phyloP scores from a whole-genome alignment of 2,888 invertebrate genomes.

The Buathra laborator region DNA sequence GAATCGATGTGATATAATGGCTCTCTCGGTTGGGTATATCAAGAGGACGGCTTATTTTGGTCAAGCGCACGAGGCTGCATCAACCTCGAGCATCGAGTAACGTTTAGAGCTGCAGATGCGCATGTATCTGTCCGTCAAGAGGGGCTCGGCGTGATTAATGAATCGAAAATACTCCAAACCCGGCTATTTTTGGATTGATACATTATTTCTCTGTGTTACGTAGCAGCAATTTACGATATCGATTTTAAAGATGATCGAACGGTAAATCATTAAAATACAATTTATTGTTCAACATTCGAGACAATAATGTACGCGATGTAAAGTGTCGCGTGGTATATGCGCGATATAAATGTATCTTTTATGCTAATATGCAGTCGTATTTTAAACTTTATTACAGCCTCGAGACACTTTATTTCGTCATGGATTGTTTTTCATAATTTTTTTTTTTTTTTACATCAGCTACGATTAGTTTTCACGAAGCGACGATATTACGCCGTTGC shows the following conservation, averaged over 20 bases:
- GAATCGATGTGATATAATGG: slow-evolving; percentile 52
- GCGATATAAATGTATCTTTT: slow-evolving; percentile 1
- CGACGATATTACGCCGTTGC: neutral
- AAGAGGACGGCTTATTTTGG: slow-evolving; percentile 52
- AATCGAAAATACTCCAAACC: neutral
- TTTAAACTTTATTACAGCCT: slow-evolving; percentile 10
- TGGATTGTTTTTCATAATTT: neutral
- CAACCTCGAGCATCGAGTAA: slow-evolving; percentile 43
- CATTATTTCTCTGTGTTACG: neutral
- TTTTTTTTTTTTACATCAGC: too few species aligned
- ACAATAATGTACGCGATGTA: neutral
- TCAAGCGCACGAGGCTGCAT: slow-evolving; percentile 34
- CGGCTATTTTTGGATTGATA: neutral
- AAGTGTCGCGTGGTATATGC: neutral
- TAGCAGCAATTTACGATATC: neutral
- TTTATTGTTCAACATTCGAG: neutral
- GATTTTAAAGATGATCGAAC: neutral
- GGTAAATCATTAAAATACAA: neutral
- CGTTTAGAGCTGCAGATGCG: slow-evolving; percentile 21
- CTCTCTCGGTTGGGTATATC: slow-evolving; percentile 9
- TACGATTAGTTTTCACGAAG: neutral
- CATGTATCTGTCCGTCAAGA: neutral
- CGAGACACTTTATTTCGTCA: slow-evolving; percentile 1
- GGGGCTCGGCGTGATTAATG: neutral
- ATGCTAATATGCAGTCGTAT: slow-evolving; percentile 12